These are phyloP conservation scores for Leptocoma aspasia DNA, from an alignment of 2,113 vertebrate genomes.

Conservation along the genomic window DNA sequence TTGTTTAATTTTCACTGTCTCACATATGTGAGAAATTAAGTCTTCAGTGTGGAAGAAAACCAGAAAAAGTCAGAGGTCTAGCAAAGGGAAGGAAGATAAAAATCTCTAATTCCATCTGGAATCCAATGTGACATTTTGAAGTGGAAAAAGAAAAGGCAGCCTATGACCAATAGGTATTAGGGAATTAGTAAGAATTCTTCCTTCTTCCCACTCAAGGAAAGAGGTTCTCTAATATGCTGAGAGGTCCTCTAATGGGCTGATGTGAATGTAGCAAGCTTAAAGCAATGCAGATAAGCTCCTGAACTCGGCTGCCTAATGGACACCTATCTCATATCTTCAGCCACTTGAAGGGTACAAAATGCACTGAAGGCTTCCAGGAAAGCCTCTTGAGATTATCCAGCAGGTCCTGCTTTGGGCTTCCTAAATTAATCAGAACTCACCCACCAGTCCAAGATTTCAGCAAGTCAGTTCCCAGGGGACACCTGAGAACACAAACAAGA, in stretches of 20 bases:
- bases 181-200: not conserved
- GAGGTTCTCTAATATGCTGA: not conserved
- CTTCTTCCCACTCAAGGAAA: not conserved
- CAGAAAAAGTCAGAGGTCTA: not conserved
- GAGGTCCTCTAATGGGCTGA: not conserved
- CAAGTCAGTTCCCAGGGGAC: not conserved
- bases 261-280: not conserved
- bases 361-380: not conserved
- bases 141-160: not conserved
- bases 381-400: not conserved
- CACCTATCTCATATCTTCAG: not conserved
- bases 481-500: not conserved
- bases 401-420: not conserved
- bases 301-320: not conserved
- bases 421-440: not conserved
- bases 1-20: constrained; percentile 60
- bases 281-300: constrained; percentile 18
- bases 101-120: constrained; percentile 17
- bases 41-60: constrained; percentile 4
- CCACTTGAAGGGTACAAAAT: not conserved
- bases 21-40: constrained; percentile 40
- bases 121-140: constrained; percentile 7
- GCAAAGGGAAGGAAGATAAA: constrained; percentile 13
- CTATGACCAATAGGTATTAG: not conserved
- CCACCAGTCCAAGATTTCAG: not conserved